Percentiles rank a stretch among this genome's conserved stretches.
Conservation (phyloP, 2,797 vertebrate genomes). For the Novumbra hubbsi region DNA sequence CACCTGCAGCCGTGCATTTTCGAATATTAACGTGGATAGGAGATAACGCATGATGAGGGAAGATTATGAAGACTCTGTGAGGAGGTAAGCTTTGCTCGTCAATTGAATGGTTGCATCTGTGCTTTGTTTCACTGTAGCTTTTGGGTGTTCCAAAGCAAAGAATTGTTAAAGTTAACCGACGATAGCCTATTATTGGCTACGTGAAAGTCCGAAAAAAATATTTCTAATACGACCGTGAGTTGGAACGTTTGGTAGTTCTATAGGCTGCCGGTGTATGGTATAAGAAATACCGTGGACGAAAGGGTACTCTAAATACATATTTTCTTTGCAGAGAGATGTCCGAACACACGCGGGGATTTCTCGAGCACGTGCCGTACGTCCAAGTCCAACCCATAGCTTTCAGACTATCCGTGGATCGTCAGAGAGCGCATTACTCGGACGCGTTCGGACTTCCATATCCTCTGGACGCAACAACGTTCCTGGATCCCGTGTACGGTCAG, state of each 20-base stretch:
- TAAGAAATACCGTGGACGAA: neutral
- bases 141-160: neutral
- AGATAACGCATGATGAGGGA: constrained; percentile 8
- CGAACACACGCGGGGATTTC: constrained; percentile 39
- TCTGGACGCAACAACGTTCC: constrained; percentile 62
- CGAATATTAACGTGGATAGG: neutral
- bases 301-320: neutral
- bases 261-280: neutral
- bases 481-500: constrained; percentile 59
- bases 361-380: constrained; percentile 54
- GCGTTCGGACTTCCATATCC: constrained; percentile 68
- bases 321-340: constrained; percentile 52
- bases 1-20: neutral
- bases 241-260: neutral
- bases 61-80: constrained; percentile 7
- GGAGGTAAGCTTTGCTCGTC: neutral
- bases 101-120: neutral
- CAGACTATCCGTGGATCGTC: constrained; percentile 57
- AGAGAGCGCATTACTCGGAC: constrained; percentile 59
- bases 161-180: neutral
- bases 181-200: neutral
- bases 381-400: constrained; percentile 48
- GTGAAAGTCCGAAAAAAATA: neutral
- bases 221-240: neutral
- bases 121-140: neutral